Conservation (phyloP, 1,140 invertebrate species). For the Artemia franciscana region DNA sequence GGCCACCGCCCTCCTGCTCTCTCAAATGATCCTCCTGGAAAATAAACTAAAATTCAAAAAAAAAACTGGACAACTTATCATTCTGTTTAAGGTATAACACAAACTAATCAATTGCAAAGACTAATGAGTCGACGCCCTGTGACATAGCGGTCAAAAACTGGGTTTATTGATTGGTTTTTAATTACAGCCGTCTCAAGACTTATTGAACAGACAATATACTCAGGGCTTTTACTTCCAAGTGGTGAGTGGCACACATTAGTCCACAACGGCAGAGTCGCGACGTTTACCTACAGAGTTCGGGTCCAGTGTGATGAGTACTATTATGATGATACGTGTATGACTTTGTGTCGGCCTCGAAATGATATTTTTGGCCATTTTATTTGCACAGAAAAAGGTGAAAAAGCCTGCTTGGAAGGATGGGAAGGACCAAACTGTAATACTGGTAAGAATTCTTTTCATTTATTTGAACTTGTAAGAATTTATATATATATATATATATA, state of each 20-base stretch:
- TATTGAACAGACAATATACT: conserved; percentile 69
- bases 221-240: conserved; percentile 64
- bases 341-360: conserved; percentile 16
- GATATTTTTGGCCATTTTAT: conserved; percentile 24
- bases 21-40: too few species aligned
- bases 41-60: too few species aligned
- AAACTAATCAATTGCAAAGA: too few species aligned
- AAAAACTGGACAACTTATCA: too few species aligned
- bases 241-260: conserved; percentile 70
- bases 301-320: conserved; percentile 22
- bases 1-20: too few species aligned
- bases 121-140: too few species aligned
- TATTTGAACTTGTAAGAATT: too few species aligned
- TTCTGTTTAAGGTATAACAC: too few species aligned
- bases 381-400: conserved; percentile 19
- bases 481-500: too few species aligned
- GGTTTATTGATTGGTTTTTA: conserved; percentile 9
- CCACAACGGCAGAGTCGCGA: conserved; percentile 29
- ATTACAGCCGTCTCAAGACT: conserved; percentile 35
- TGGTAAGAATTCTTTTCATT: too few species aligned
- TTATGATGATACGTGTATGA: conserved; percentile 25
- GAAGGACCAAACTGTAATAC: conserved; percentile 27
- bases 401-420: conserved; percentile 26
- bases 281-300: conserved; percentile 22
- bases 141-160: too few species aligned